Evolutionary conservation across 2,888 invertebrate species (phyloP).

Genomic region (Netelia inedita): DNA sequence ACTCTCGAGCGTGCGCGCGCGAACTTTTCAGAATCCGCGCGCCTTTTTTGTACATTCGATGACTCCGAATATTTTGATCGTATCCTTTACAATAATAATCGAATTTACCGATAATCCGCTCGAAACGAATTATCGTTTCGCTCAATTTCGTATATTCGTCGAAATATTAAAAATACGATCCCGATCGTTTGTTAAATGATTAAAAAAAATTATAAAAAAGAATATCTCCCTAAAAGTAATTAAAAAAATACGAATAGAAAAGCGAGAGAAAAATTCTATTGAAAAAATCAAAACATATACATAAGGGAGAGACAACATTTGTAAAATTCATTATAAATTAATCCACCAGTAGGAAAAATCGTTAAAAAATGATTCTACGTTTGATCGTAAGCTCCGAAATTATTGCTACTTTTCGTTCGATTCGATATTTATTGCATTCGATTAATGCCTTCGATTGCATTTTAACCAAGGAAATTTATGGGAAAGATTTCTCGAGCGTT

Average conservation of each 20-base stretch:
- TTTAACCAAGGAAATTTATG: background rate
- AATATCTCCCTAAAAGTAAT: no score
- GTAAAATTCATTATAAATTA: no score
- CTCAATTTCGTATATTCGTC: background rate
- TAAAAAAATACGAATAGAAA: no score
- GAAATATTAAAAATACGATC: background rate
- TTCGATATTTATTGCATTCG: background rate
- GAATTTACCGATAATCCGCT: background rate
- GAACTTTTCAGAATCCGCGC: slow-evolving; percentile 40
- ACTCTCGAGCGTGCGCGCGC: slow-evolving; percentile 27
- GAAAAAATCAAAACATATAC: no score
- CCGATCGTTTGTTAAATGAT: background rate
- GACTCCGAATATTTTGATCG: slow-evolving; percentile 27
- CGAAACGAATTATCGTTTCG: background rate
- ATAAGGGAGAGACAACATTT: no score
- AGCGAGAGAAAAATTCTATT: no score
- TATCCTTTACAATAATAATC: background rate
- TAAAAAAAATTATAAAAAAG: no score
- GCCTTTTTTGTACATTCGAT: slow-evolving; percentile 50
- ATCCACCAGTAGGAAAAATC: no score
- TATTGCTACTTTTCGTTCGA: background rate
- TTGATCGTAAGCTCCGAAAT: background rate
- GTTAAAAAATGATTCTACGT: no score
- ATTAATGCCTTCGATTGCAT: background rate
- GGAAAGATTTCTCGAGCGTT: slow-evolving; percentile 26